Base-by-base conservation (phyloP, 92 coral and sea anemone species). In the Plumapathes pennacea region DNA sequence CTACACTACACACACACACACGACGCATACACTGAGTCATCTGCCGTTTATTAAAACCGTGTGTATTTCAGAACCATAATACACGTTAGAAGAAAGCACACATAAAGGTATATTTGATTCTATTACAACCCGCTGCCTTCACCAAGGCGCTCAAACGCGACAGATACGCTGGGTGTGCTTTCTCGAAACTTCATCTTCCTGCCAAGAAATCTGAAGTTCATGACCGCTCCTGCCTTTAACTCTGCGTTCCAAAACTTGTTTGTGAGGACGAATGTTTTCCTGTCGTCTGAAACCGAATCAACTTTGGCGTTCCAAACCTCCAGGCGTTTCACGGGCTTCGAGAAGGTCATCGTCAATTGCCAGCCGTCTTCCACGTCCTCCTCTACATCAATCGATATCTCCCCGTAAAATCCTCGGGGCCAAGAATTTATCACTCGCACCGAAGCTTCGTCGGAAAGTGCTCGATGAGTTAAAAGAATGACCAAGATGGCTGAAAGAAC, bases 351-450 rank as follows among this genome's bases (percentile, higher is more conserved):
- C 6, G 46, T 57, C 15, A 76, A 31, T 44, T 47, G 54, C 78
- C 83, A 76, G 32, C 83, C 83, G n/a, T 76, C 78, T 43, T 69
- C 62, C 3, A 76, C 69, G 19, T 57, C 38, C 20, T 46, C 54
- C 26, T 53, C 60, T 15, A 69, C 46, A 4, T 38, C 30, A 44
- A 64, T 31, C 26, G 58, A 32, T 64, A 64, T 27, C 13, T 6
- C 10, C 21, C 74, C 81, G 26, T 46, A 44, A 58, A 64, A 74
- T 25, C 81, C 74, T 42, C 22, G 51, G 29, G 56, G 57, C 81
- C 81, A 73, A 13, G 62, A 32, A n/a, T 28, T 17, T 11, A 53
- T 32, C 51, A 51, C 27, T 18, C 2, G 12, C 41, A 53, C 65
- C 14, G 24, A 13, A 38, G 73, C 71, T 0, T 64, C 74, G 28